Evolutionary conservation across 2,888 invertebrate species (phyloP), one percentile per base, ranked within the genome.

Genomic region (Melieria crassipennis): DNA sequence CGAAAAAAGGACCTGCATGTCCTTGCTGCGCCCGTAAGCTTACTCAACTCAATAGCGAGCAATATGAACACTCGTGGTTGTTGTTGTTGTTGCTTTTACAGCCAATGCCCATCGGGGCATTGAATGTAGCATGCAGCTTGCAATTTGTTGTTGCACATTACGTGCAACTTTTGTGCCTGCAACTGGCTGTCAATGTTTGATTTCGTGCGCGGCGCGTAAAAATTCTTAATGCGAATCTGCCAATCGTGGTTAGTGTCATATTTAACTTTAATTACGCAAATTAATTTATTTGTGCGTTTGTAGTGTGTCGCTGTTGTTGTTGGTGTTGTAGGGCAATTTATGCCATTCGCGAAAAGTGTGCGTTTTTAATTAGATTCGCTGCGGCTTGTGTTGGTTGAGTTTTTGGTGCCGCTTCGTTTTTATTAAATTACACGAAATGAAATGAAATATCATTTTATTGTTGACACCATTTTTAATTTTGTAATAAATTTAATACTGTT

Each of bases 201-300:
- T 30, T 30, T 30, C 30, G 30, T 30, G 30, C 30, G 30, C 30
- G 2, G 56, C 52, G 58, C 16, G 10, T 56, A 56, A 61, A 65
- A 65, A 64, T 47, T 45, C 64, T 58, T 48, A 55, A 67, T 46
- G 46, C 13, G 48, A 56, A 30, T 9, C 50, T 45, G 65, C 46
- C 47, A 43, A 45, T 66, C 60, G 57, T 47, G 47, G 63, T 63
- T 69, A 55, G 55, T 56, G 69, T 42, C 61, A 69, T 30, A 69
- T 69, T 69, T 62, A 52, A 62, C 47, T 62, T n/a, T 16, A 62
- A 62, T 56, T 69, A 63, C 56, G 47, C 56, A n/a, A 69, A 63
- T 62, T 69, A 57, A 69, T 63, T 69, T 63, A 63, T 63, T 69
- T 56, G 63, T 56, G 43, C 47, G 50, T 2, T 3, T 50, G 13